A percentile compares a stretch with the other conserved stretches of the same genome.
These are phyloP conservation scores for Philereme transversata DNA, from an alignment of 2,888 invertebrate genomes.

Conservation along the genomic window DNA sequence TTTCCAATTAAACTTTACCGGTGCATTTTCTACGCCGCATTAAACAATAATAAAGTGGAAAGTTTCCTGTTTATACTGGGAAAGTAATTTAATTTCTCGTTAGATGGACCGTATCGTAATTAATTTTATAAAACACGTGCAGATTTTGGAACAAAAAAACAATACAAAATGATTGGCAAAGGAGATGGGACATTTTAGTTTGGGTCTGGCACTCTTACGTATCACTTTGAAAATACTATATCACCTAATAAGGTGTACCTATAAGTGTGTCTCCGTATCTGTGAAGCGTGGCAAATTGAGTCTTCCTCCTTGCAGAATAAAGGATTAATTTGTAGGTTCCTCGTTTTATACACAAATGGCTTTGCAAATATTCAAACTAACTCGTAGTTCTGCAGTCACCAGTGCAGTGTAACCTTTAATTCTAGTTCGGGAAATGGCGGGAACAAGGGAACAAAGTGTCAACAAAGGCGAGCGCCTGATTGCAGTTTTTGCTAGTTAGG, in stretches of 20 bases:
- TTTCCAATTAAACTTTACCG: slow-evolving; percentile 41
- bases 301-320: not conserved
- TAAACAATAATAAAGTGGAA: slow-evolving; percentile 27
- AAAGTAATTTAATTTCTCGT: not conserved
- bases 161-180: not conserved
- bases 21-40: slow-evolving; percentile 36
- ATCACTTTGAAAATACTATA: not conserved
- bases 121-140: too few species aligned
- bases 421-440: slow-evolving; percentile 17
- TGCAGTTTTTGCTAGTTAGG: slow-evolving; percentile 53
- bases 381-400: not conserved
- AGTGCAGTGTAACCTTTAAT: slow-evolving; percentile 12
- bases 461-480: slow-evolving; percentile 37
- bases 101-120: too few species aligned
- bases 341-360: not conserved
- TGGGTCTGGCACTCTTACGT: not conserved
- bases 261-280: not conserved
- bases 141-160: too few species aligned
- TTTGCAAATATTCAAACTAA: slow-evolving; percentile 2
- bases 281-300: not conserved
- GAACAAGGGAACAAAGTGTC: slow-evolving; percentile 27
- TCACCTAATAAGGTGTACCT: not conserved
- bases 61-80: slow-evolving; percentile 21
- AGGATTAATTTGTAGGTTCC: not conserved
- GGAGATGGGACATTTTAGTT: not conserved